Conservation (phyloP, 2,888 invertebrate genomes). For the Anarsia innoxiella region DNA sequence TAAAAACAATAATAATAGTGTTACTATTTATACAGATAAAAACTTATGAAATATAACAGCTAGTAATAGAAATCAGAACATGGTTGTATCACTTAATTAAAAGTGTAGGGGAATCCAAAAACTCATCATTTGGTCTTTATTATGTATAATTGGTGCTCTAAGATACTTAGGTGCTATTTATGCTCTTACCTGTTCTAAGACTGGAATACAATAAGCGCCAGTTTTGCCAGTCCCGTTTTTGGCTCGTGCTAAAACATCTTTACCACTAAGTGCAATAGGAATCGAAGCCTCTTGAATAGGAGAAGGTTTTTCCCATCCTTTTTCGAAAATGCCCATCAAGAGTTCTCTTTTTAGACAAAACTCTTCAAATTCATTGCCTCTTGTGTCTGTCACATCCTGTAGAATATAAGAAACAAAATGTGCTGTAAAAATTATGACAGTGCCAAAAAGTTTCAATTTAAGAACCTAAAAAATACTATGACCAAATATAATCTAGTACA, state of each 20-base stretch:
- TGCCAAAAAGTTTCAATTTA: not conserved
- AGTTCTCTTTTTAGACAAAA: constrained; percentile 98
- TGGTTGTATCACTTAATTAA: constrained; percentile 57
- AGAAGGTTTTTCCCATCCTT: constrained; percentile 99
- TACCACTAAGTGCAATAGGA: constrained; percentile 97
- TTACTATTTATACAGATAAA: no score
- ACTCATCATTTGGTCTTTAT: constrained; percentile 68
- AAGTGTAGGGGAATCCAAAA: constrained; percentile 74
- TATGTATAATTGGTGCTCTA: no score
- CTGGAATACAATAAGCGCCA: constrained; percentile 99
- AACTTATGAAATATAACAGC: not conserved
- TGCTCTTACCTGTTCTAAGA: constrained; percentile 86
- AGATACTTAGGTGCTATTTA: no score
- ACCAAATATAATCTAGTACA: no score
- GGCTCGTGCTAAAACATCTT: constrained; percentile 98
- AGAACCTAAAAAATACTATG: not conserved
- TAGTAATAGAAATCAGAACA: constrained; percentile 8
- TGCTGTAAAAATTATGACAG: no score
- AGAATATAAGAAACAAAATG: no score
- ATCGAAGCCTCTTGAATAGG: constrained; percentile 99
- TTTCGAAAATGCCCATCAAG: constrained; percentile 99
- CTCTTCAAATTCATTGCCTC: constrained; percentile 99
- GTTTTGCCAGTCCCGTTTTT: constrained; percentile 99
- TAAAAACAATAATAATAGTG: constrained; percentile 23
- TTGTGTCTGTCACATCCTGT: constrained; percentile 98